Percentiles rank a stretch among this genome's conserved stretches.
Conservation (phyloP, 2,797 vertebrate genomes). For the Lepus oiostolus region DNA sequence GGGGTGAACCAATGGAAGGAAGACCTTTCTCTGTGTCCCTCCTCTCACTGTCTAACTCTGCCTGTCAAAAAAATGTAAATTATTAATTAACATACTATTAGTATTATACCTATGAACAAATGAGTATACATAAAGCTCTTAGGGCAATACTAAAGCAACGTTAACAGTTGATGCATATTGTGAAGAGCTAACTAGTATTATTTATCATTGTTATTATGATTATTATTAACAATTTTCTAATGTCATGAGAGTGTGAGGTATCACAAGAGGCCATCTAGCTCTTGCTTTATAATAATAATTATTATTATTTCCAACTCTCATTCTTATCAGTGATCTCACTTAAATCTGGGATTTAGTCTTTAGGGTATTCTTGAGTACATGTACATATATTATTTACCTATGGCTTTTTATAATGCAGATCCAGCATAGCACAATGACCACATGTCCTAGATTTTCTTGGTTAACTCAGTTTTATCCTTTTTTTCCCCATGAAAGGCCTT, state of each 20-base stretch:
- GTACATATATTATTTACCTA: slow-evolving; percentile 34
- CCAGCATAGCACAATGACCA: slow-evolving; percentile 42
- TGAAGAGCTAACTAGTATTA: background rate
- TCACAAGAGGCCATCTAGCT: background rate
- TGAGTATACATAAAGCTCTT: background rate
- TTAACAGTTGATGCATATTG: background rate
- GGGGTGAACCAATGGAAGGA: no score
- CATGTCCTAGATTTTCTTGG: slow-evolving; percentile 62
- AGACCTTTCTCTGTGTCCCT: no score
- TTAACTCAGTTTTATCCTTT: slow-evolving; percentile 67
- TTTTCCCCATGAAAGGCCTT: slow-evolving; percentile 56
- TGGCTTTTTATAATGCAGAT: slow-evolving; percentile 27
- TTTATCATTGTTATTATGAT: background rate
- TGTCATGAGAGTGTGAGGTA: background rate
- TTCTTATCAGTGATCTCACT: background rate
- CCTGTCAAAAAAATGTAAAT: no score
- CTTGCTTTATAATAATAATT: background rate
- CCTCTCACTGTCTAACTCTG: no score
- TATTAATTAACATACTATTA: background rate
- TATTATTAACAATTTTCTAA: slow-evolving; percentile 23
- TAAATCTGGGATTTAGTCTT: slow-evolving; percentile 42
- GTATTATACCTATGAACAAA: background rate
- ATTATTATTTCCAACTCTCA: slow-evolving; percentile 17
- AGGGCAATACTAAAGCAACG: background rate
- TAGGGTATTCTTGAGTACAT: background rate